phyloP scores from a whole-genome alignment of 2,113 vertebrate genomes.

The Oceanites oceanicus region DNA sequence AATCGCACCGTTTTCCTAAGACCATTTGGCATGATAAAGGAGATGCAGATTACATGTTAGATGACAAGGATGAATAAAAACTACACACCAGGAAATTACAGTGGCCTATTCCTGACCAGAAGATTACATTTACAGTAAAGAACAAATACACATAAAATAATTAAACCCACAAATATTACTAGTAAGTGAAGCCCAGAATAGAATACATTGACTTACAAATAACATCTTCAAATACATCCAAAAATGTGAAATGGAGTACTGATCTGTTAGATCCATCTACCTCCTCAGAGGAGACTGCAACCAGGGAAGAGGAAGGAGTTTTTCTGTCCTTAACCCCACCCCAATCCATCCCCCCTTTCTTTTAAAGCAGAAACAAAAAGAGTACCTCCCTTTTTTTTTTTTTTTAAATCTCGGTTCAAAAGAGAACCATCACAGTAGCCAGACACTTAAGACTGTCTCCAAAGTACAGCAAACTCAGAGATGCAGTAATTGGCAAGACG shows the following conservation, averaged over 20 bases:
- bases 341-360: background rate
- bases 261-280: background rate
- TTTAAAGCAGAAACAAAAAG: conserved; percentile 23
- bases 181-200: background rate
- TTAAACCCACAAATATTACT: conserved; percentile 23
- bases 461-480: background rate
- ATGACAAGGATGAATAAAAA: background rate
- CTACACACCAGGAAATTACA: background rate
- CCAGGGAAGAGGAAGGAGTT: background rate
- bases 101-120: background rate
- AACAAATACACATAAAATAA: conserved; percentile 27
- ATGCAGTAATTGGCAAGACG: background rate
- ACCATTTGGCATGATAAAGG: background rate
- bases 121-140: conserved; percentile 22
- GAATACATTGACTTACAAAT: background rate
- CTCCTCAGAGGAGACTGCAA: background rate
- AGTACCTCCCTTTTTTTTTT: background rate
- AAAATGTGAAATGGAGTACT: conserved; percentile 44
- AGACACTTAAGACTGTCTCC: background rate
- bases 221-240: conserved; percentile 32
- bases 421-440: conserved; percentile 33
- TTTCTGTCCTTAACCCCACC: background rate
- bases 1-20: background rate
- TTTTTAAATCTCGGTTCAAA: background rate
- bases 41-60: conserved; percentile 6